Evolutionary conservation across 2,888 invertebrate genomes (phyloP).

Genomic region (Phrixothrix hirtus): DNA sequence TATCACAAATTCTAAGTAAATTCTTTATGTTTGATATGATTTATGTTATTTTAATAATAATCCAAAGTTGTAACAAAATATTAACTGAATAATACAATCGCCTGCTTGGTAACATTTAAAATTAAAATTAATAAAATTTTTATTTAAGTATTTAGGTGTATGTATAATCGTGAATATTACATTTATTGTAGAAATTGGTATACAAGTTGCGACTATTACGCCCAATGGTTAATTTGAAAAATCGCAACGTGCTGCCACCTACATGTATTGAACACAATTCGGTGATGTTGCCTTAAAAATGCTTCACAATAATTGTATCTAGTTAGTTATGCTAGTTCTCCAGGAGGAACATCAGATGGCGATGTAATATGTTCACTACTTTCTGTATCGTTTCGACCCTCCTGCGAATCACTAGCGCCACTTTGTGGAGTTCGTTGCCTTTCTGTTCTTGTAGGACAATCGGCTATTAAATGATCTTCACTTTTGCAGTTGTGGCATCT

Average conservation of each 20-base stretch:
- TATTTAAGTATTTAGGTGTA: too few species aligned
- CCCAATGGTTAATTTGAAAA: too few species aligned
- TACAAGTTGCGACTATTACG: too few species aligned
- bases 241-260: slow-evolving; percentile 23
- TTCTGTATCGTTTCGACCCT: slow-evolving; percentile 42
- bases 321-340: slow-evolving; percentile 23
- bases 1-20: too few species aligned
- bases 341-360: slow-evolving; percentile 34
- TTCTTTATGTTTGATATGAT: neutral
- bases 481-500: slow-evolving; percentile 89
- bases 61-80: slow-evolving; percentile 1
- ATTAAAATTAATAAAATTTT: too few species aligned
- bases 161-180: too few species aligned
- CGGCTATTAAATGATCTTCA: slow-evolving; percentile 85
- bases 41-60: neutral
- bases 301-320: too few species aligned
- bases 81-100: slow-evolving; percentile 19
- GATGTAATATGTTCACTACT: slow-evolving; percentile 20
- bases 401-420: slow-evolving; percentile 28
- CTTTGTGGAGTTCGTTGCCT: slow-evolving; percentile 29
- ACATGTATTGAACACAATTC: slow-evolving; percentile 30
- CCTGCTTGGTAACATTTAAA: too few species aligned
- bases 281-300: slow-evolving; percentile 23
- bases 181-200: too few species aligned
- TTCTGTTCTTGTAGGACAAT: slow-evolving; percentile 71